Base-by-base conservation (phyloP, 2,888 invertebrate genomes). In the Furcula furcula region DNA sequence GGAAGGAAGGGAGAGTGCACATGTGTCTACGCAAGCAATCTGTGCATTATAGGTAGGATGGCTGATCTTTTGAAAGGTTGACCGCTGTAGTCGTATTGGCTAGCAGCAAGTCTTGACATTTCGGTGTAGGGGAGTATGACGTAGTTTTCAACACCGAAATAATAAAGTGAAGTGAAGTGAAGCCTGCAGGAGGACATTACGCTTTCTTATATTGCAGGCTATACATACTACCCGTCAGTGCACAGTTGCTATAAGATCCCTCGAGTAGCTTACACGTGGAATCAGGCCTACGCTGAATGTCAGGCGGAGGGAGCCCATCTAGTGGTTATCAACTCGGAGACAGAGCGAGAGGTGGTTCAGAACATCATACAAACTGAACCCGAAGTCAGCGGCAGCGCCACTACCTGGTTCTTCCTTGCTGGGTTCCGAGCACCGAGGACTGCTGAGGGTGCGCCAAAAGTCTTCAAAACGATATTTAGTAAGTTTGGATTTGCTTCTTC, bases 381-480 rank as follows among this genome's bases (percentile, higher is more conserved):
- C 54, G 0, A 0, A 0, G 0, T 48, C 31, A 0, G 40, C 65
- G 21, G 43, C 0, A 14, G 43, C 3, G 73, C 55, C 1, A 6
- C 10, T 11, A 7, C 1, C 7, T 10, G 11, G 55, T 76, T 67
- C 46, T 71, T 59, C 52, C 64, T 38, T 20, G 74, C 64, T 2
- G 79, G 79, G 0, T 54, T 69, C 25, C 56, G 75, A 40, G 76
- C 78, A 0, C 35, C 51, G 2, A 45, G 40, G 7, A 51, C 48
- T 0, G 41, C 34, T 1, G 53, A 46, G 3, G 57, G 55, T 2
- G 37, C 49, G 4, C 50, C 63, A 0, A 46, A 58, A 7, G 59
- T 66, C n/a, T 80, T 74, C 34, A 65, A 55, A 36, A 80, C 79
- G 10, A 55, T 79, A 22, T 74, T 74, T 13, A 71, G 78, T 79